Base-by-base conservation (phyloP, 1,140 invertebrate genomes). In the Drosophila mauritiana region DNA sequence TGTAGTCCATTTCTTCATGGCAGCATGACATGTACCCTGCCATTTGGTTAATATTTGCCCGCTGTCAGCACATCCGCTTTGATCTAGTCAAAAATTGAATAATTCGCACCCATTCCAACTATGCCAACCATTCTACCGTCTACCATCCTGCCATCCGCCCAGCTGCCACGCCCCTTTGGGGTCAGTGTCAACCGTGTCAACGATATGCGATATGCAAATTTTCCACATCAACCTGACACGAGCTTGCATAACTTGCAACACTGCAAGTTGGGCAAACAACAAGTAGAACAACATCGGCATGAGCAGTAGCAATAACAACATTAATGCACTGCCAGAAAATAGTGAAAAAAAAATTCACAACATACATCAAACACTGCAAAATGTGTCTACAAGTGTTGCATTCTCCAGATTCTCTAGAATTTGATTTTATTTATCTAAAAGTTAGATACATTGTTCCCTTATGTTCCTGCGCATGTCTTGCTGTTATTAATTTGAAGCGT, bases 101-200 rank as follows among this genome's bases (percentile, higher is more conserved):
- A 43, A 68, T 72, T 72, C 12, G 27, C 8, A 10, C 46, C 45
- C 43, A 15, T n/a, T 10, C 8, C 7, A 12, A 27, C 4, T 4
- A 1, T 13, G 1, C 39, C 7, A 4, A 7, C 6, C 31, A 31
- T 31, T 1, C 27, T 31, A 8, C 27, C 31, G 8, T 31, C 15
- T 31, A 11, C 20, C 8, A 20, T 0, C 15, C 11, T 12, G 37
- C 12, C 4, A 12, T 13, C 37, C 12, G 13, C 40, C 31, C 42
- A 15, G 10, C 34, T 36, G 11, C 17, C 53, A 51, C 45, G 34
- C 40, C 42, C 22, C 27, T 54, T 80, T 61, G 77, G 73, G 81
- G 81, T 84, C 80, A 84, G 76, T 85, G 81, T 77, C 81, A 85
- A 53, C 61, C 73, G 76, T 84, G 81, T 84, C 81, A 85, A 84